These are phyloP conservation scores for Kuschelorhynchus macadamiae DNA, from an alignment of 2,888 invertebrate species.

Conservation along the genomic window DNA sequence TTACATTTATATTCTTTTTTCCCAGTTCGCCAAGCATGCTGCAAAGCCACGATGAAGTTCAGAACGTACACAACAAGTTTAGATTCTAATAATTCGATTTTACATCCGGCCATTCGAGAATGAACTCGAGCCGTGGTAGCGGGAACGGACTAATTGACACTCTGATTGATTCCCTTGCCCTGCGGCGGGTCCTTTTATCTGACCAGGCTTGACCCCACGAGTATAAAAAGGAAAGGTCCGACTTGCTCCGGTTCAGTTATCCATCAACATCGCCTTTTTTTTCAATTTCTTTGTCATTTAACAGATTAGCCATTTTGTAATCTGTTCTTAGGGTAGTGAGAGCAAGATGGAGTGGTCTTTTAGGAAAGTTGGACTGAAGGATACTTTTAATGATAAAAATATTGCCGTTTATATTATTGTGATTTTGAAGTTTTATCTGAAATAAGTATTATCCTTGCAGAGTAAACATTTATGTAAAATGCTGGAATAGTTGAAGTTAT, in stretches of 20 bases:
- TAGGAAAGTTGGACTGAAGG: too few species aligned
- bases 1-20: too few species aligned
- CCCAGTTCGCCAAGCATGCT: too few species aligned
- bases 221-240: conserved; percentile 27
- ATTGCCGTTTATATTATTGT: too few species aligned
- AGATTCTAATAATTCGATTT: background rate
- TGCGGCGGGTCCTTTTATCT: conserved; percentile 55
- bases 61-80: too few species aligned
- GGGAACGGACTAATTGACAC: conserved; percentile 22
- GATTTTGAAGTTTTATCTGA: too few species aligned
- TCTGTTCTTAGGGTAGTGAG: background rate
- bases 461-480: too few species aligned
- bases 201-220: conserved; percentile 40
- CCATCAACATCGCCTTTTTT: conserved; percentile 34
- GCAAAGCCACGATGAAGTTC: too few species aligned
- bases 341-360: too few species aligned
- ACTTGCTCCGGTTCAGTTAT: conserved; percentile 29
- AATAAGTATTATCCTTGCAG: too few species aligned
- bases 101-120: background rate
- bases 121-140: background rate
- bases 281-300: conserved; percentile 42
- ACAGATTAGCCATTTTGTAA: conserved; percentile 35
- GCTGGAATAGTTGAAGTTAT: too few species aligned
- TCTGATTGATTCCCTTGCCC: conserved; percentile 42
- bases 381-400: too few species aligned